A percentile compares a stretch with the other conserved stretches of the same genome.
These are phyloP conservation scores for Gryllus bimaculatus DNA, from an alignment of 1,140 invertebrate species.

Conservation along the genomic window DNA sequence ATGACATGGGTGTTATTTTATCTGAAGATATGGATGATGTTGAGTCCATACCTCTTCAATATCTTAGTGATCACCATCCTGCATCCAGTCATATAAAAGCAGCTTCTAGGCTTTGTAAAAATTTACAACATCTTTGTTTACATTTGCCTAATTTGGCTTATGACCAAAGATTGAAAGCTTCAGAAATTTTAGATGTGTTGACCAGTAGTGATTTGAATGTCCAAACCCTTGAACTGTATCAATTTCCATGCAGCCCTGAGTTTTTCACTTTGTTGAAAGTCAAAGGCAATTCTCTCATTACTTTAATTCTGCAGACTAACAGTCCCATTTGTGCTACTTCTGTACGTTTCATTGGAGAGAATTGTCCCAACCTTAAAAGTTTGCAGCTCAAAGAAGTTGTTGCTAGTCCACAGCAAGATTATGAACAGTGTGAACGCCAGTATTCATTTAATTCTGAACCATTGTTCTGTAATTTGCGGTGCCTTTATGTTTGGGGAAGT, in stretches of 20 bases:
- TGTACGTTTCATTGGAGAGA: slow-evolving; percentile 13
- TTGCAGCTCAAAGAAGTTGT: slow-evolving; percentile 9
- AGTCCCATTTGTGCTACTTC: not conserved
- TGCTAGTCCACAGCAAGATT: not conserved
- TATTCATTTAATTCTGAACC: not conserved
- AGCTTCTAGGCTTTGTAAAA: slow-evolving; percentile 10
- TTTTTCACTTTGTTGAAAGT: slow-evolving; percentile 7
- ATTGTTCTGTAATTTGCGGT: slow-evolving; percentile 13
- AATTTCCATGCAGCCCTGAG: slow-evolving; percentile 14
- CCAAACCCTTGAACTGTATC: slow-evolving; percentile 10
- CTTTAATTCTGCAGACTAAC: slow-evolving; percentile 3
- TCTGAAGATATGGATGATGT: slow-evolving; percentile 20
- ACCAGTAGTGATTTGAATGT: slow-evolving; percentile 2
- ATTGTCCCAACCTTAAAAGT: slow-evolving; percentile 12
- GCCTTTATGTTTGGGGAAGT: slow-evolving; percentile 9
- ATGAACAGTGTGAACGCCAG: not conserved
- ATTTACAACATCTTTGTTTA: slow-evolving; percentile 15
- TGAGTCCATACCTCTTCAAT: not conserved
- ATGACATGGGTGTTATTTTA: slow-evolving; percentile 24
- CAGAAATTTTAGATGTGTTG: slow-evolving; percentile 10
- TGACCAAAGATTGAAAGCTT: not conserved
- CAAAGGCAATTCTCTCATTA: slow-evolving; percentile 10
- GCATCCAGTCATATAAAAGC: slow-evolving; percentile 15
- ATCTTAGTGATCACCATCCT: slow-evolving; percentile 14
- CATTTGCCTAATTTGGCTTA: not conserved